Evolutionary conservation across 2,888 invertebrate species (phyloP).

Genomic region (Pheosia tremula): DNA sequence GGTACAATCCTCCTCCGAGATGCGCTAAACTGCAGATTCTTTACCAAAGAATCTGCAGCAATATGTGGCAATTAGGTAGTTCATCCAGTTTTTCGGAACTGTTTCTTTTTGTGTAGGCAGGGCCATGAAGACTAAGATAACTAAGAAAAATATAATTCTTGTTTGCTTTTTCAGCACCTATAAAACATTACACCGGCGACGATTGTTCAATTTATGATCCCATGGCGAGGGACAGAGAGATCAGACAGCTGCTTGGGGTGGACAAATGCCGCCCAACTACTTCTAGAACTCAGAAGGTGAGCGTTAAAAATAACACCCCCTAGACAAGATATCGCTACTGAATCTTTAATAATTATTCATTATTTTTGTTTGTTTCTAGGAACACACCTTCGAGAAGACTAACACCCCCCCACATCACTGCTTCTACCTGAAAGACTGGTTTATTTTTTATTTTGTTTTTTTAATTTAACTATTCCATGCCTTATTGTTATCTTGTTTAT

Average conservation of each 20-base stretch:
- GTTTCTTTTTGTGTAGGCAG: too few relatives aligned
- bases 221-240: conserved; percentile 65
- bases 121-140: too few relatives aligned
- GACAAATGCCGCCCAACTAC: conserved; percentile 23
- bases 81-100: too few relatives aligned
- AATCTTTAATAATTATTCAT: not conserved
- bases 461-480: conserved; percentile 6
- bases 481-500: not conserved
- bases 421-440: conserved; percentile 38
- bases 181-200: conserved; percentile 70
- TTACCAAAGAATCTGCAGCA: too few relatives aligned
- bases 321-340: conserved; percentile 1
- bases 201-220: conserved; percentile 61
- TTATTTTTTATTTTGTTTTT: conserved; percentile 13
- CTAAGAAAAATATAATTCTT: too few relatives aligned
- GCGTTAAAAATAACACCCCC: not conserved
- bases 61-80: too few relatives aligned
- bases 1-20: too few relatives aligned
- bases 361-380: conserved; percentile 29
- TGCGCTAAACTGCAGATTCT: too few relatives aligned
- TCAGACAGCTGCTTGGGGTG: conserved; percentile 64
- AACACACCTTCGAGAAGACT: conserved; percentile 12
- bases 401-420: conserved; percentile 24
- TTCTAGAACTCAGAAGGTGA: conserved; percentile 20
- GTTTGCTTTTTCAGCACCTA: conserved; percentile 44